Conservation (phyloP, 2,797 vertebrate genomes). For the Paramormyrops hopkinsi region DNA sequence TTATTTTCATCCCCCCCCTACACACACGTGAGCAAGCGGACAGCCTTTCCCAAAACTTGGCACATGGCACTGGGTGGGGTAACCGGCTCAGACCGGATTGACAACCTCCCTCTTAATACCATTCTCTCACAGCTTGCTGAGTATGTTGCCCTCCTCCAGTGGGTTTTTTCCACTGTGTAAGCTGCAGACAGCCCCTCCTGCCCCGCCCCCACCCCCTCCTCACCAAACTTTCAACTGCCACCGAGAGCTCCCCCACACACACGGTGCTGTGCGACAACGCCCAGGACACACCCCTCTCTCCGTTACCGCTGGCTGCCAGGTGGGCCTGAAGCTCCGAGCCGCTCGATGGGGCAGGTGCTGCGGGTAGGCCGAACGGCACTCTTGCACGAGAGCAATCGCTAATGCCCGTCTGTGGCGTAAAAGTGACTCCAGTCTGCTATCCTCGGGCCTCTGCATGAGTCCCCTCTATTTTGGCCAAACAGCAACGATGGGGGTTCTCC, state of each 20-base stretch:
- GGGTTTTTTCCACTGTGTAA: slow-evolving; percentile 54
- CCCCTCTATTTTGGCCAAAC: neutral
- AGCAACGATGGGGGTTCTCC: neutral
- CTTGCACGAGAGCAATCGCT: neutral
- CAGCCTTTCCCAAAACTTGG: slow-evolving; percentile 77
- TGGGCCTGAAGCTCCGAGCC: neutral
- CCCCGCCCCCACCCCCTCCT: slow-evolving; percentile 25
- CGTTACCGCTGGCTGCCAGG: neutral
- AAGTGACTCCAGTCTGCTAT: slow-evolving; percentile 19
- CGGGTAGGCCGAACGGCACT: neutral
- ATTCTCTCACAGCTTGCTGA: slow-evolving; percentile 60
- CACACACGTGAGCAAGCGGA: slow-evolving; percentile 68
- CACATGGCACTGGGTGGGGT: slow-evolving; percentile 74
- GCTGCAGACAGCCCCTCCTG: slow-evolving; percentile 26
- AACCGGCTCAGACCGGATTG: slow-evolving; percentile 81
- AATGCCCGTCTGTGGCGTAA: neutral
- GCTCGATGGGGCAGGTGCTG: neutral
- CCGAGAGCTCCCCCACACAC: slow-evolving; percentile 39
- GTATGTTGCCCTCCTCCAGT: slow-evolving; percentile 52
- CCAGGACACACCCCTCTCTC: neutral
- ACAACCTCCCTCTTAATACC: slow-evolving; percentile 75
- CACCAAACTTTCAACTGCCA: slow-evolving; percentile 46
- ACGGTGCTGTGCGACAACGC: neutral
- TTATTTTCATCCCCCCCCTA: slow-evolving; percentile 65
- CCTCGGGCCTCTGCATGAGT: neutral